Evolutionary conservation across 1,140 invertebrate genomes (phyloP), one percentile per base, ranked within the genome.

Genomic region (Tetragnatha versicolor): DNA sequence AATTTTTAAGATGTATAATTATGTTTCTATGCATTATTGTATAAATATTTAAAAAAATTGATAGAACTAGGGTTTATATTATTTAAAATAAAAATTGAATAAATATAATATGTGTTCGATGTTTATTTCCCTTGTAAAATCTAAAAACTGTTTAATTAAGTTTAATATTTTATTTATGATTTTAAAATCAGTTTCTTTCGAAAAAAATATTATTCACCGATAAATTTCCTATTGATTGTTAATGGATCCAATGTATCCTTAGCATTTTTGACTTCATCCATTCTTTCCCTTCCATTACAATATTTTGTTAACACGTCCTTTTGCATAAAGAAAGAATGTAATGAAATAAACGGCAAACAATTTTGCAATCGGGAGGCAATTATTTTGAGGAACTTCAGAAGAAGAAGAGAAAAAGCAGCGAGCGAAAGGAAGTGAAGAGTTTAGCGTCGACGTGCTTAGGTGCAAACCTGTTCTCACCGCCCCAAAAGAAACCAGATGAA

Each of bases 341-440:
- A 17, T 33, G 29, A 33, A 31, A 4, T 33, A 33, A 12, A 33
- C 20, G 20, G 14, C 25, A 58, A 58, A 33, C 60, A 63, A 63
- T 68, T 68, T 68, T 14, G 63, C 27, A 68, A 68, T 68, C 63
- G 49, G 63, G 33, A 47, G 39, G 42, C 63, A 68, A 68, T 68
- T 68, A 68, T 49, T 68, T 68, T 68, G 63, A 68, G 49, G 49
- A 49, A 45, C 39, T 31, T n/a, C 49, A 22, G 17, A 17, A 53
- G 35, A 68, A 68, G 29, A 31, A 25, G 42, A 20, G 42, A 22
- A 10, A 27, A 22, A 42, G 35, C 22, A 63, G 27, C 12, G 29
- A 9, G n/a, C n/a, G 17, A 25, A 39, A 58, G 33, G 14, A 12
- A 49, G 27, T n/a, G n/a, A n/a, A n/a, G n/a, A n/a, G n/a, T n/a